Conservation (phyloP, 2,113 vertebrate species). For the Suricata suricatta region DNA sequence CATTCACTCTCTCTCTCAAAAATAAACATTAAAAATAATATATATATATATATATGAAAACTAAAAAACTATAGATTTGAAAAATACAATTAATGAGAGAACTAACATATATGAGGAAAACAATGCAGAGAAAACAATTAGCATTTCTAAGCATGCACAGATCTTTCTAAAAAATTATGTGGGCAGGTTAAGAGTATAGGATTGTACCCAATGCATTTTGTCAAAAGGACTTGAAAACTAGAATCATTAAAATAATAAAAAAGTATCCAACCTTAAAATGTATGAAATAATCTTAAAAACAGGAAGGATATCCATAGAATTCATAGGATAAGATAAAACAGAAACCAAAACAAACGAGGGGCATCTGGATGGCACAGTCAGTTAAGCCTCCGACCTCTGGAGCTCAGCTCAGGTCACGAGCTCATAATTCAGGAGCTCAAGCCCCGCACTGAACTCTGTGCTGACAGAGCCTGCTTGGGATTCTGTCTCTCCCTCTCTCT, state of each 20-base stretch:
- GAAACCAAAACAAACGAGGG: neutral
- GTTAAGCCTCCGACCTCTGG: too few species aligned
- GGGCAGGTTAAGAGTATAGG: neutral
- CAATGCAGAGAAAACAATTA: neutral
- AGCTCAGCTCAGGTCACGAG: too few species aligned
- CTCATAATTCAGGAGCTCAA: too few species aligned
- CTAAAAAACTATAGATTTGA: neutral
- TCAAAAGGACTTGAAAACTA: neutral
- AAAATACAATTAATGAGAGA: neutral
- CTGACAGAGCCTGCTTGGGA: too few species aligned
- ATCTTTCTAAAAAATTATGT: neutral
- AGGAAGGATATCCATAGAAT: neutral
- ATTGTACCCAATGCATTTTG: neutral
- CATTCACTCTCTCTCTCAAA: too few species aligned
- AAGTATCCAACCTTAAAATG: neutral
- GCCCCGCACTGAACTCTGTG: too few species aligned
- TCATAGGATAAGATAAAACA: neutral
- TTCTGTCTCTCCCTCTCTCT: too few species aligned
- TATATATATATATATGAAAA: neutral
- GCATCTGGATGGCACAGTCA: too few species aligned
- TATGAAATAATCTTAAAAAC: neutral
- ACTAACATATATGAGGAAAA: neutral
- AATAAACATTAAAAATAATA: too few species aligned
- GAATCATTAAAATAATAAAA: neutral
- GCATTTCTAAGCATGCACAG: neutral